Evolutionary conservation across 2,797 vertebrate genomes (phyloP).

Genomic region (Intellagama lesueurii): DNA sequence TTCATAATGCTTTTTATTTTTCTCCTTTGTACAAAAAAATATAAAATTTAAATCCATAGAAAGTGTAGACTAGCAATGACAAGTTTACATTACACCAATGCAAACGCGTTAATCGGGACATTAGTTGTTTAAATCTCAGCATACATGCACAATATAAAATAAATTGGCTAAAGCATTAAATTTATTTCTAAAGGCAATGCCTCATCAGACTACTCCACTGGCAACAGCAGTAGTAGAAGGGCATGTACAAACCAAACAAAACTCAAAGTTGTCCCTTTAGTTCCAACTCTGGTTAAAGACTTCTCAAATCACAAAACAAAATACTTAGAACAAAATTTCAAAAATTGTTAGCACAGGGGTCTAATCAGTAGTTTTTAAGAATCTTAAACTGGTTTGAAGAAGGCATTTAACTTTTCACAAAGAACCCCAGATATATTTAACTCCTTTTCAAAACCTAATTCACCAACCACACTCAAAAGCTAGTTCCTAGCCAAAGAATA

Average conservation of each 20-base stretch:
- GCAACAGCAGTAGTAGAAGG: conserved; percentile 66
- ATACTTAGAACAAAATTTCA: conserved; percentile 76
- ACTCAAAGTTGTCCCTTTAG: conserved; percentile 66
- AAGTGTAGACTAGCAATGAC: conserved; percentile 78
- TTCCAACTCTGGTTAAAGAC: conserved; percentile 73
- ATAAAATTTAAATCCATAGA: conserved; percentile 82
- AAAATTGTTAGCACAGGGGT: conserved; percentile 76
- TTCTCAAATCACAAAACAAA: conserved; percentile 73
- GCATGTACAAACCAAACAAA: conserved; percentile 73
- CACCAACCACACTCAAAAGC: conserved; percentile 66
- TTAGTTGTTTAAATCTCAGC: conserved; percentile 76
- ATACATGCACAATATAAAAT: conserved; percentile 82
- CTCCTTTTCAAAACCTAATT: conserved; percentile 70
- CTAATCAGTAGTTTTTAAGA: conserved; percentile 81
- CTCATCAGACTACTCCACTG: conserved; percentile 69
- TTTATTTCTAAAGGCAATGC: conserved; percentile 73
- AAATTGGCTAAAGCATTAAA: conserved; percentile 70
- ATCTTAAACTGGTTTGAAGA: conserved; percentile 70
- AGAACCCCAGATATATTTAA: conserved; percentile 45
- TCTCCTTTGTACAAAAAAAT: conserved; percentile 84
- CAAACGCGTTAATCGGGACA: conserved; percentile 72
- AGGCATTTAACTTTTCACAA: conserved; percentile 60
- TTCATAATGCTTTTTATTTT: conserved; percentile 81
- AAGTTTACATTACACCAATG: conserved; percentile 75
- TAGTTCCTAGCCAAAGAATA: conserved; percentile 74